Evolutionary conservation across 2,888 invertebrate species (phyloP), one percentile per base, ranked within the genome.

Genomic region (Amiota mariae): DNA sequence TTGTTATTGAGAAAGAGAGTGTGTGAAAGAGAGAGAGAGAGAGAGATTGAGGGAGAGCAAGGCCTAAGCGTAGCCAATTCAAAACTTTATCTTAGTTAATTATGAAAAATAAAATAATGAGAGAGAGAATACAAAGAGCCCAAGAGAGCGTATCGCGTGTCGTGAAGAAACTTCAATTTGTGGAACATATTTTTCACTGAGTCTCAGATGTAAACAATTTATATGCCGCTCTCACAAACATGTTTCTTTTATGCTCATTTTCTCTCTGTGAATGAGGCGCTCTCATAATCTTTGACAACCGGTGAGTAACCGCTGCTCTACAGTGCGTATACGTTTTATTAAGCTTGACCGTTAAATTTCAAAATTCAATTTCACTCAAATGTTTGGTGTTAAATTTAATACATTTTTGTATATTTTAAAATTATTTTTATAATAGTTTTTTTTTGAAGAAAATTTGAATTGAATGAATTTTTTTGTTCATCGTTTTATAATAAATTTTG

Each of bases 241-340:
- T 36, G 36, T 4, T 36, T 36, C 36, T 36, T 36, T 36, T 6
- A 11, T 51, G 54, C n/a, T 51, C 54, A 51, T 8, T 11, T 59
- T 20, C 59, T 15, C 59, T 59, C 20, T 36, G 6, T 6, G 36
- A 54, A 2, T n/a, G 8, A 13, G 54, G 4, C 59, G 12, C 59
- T 59, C 59, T 15, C 15, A 20, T 59, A 18, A 6, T 20, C 59
- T 20, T 18, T 36, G 8, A 6, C 59, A 59, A 20, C 59, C 15
- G 59, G 18, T 59, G 59, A 36, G 36, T 12, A 59, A 59, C 20
- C 15, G 59, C 20, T 59, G 59, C 15, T 36, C 20, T 20, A 59
- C 59, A 12, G 59, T 15, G 54, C 54, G 54, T 54, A 54, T 54
- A 54, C 54, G 54, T 59, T 15, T 20, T 59, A 20, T 59, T 12